Evolutionary conservation across 1,140 invertebrate species (phyloP).

Genomic region (Drosophila tani): DNA sequence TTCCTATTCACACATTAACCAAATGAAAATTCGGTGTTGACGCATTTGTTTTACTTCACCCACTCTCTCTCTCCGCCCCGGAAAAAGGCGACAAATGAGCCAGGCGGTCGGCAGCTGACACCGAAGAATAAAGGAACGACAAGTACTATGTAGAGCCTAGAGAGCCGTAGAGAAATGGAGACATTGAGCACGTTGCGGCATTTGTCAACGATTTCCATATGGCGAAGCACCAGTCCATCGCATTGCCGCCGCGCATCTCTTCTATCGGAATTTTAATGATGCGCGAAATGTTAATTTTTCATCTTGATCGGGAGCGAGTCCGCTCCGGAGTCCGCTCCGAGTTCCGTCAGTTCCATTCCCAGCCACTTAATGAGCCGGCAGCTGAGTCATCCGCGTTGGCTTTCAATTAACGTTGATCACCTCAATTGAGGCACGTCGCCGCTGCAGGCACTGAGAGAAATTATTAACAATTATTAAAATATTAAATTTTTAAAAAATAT

Average conservation of each 20-base stretch:
- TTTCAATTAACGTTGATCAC: constrained; percentile 83
- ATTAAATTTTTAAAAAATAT: too few relatives aligned
- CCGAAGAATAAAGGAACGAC: constrained; percentile 36
- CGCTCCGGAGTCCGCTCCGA: constrained; percentile 16
- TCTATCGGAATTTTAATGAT: constrained; percentile 79
- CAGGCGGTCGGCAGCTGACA: constrained; percentile 68
- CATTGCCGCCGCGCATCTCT: constrained; percentile 16
- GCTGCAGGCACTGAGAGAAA: constrained; percentile 28
- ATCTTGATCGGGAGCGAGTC: constrained; percentile 57
- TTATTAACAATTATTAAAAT: too few relatives aligned
- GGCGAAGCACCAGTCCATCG: constrained; percentile 23
- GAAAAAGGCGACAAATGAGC: constrained; percentile 72
- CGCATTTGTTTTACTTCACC: constrained; percentile 81
- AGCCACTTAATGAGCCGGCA: constrained; percentile 68
- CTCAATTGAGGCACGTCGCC: constrained; percentile 79
- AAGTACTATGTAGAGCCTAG: constrained; percentile 45
- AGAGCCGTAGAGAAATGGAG: constrained; percentile 35
- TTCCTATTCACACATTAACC: constrained; percentile 81
- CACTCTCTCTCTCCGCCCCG: constrained; percentile 30
- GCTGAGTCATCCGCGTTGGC: constrained; percentile 71
- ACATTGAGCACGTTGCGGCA: constrained; percentile 79
- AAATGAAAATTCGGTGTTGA: constrained; percentile 84
- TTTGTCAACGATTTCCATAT: constrained; percentile 78
- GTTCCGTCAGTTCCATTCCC: constrained; percentile 34
- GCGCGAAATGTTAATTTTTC: constrained; percentile 82